These are phyloP conservation scores for Smutsia gigantea DNA, from an alignment of 2,797 vertebrate genomes.

Conservation along the genomic window DNA sequence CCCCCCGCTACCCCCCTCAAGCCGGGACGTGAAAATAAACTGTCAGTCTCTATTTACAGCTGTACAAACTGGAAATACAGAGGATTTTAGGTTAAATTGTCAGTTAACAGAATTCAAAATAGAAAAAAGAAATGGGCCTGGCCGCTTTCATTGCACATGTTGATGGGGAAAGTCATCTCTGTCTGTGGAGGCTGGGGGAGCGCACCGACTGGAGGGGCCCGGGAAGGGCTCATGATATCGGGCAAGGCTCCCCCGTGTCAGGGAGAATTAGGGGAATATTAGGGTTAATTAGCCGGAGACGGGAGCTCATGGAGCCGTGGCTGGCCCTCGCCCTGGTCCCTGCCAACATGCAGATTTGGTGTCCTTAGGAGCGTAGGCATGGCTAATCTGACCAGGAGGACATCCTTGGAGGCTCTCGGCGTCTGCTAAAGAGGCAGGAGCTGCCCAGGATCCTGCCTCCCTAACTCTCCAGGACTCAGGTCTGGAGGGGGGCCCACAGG, in stretches of 20 bases:
- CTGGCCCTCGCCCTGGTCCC: neutral
- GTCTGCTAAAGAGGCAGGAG: neutral
- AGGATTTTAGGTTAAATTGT: conserved; percentile 91
- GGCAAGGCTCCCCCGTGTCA: neutral
- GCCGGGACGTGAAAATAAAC: conserved; percentile 87
- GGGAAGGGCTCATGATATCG: neutral
- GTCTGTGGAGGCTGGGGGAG: conserved; percentile 73
- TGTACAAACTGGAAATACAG: conserved; percentile 86
- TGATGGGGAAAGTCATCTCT: conserved; percentile 74
- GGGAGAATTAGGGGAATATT: conserved; percentile 45
- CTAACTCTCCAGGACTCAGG: neutral
- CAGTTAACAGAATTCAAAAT: conserved; percentile 90
- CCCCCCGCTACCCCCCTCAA: conserved; percentile 58
- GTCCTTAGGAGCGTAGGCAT: neutral
- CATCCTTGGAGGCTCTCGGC: neutral
- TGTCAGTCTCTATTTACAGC: conserved; percentile 92
- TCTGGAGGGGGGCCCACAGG: neutral
- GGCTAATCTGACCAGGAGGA: neutral
- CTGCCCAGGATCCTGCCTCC: neutral
- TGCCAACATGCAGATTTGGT: neutral
- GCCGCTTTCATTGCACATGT: conserved; percentile 82
- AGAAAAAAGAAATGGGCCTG: conserved; percentile 85
- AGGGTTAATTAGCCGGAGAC: conserved; percentile 49
- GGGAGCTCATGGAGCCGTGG: neutral
- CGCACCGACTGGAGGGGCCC: neutral